Evolutionary conservation across 2,888 invertebrate species (phyloP).

Genomic region (Eudemis profundana): DNA sequence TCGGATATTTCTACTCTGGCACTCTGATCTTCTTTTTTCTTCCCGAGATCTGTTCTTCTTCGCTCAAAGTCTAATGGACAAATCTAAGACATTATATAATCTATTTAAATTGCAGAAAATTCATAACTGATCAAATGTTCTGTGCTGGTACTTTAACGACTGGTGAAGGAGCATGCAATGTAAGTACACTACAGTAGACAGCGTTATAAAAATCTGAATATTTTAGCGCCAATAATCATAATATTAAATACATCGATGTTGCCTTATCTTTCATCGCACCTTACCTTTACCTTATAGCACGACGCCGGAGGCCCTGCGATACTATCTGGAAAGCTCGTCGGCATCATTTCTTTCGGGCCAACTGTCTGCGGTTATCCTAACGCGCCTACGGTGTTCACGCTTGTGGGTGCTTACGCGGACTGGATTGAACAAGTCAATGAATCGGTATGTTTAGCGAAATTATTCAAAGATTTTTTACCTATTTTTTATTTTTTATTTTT

Average conservation of each 20-base stretch:
- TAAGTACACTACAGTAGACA: too few relatives aligned
- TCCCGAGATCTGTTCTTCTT: too few relatives aligned
- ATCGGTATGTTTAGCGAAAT: constrained; percentile 53
- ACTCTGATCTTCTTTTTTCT: too few relatives aligned
- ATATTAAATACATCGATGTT: constrained; percentile 3
- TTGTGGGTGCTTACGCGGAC: constrained; percentile 71
- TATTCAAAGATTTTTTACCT: neutral
- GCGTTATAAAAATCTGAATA: too few relatives aligned
- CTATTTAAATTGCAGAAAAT: constrained; percentile 73
- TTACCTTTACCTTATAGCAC: too few relatives aligned
- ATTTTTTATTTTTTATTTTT: too few relatives aligned
- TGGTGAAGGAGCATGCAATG: constrained; percentile 79
- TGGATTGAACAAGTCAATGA: constrained; percentile 77
- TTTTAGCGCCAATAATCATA: too few relatives aligned
- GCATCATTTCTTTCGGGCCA: constrained; percentile 77
- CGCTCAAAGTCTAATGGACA: too few relatives aligned
- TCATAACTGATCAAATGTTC: constrained; percentile 68
- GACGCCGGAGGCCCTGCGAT: constrained; percentile 79
- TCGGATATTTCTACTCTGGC: too few relatives aligned
- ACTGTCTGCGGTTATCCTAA: constrained; percentile 71
- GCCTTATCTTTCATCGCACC: too few relatives aligned
- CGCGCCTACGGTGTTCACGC: constrained; percentile 76
- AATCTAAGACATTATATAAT: too few relatives aligned
- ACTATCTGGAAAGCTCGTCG: constrained; percentile 66
- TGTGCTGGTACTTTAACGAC: constrained; percentile 78